These are phyloP conservation scores for Uromys caudimaculatus DNA, from an alignment of 2,797 vertebrate genomes.

Conservation along the genomic window DNA sequence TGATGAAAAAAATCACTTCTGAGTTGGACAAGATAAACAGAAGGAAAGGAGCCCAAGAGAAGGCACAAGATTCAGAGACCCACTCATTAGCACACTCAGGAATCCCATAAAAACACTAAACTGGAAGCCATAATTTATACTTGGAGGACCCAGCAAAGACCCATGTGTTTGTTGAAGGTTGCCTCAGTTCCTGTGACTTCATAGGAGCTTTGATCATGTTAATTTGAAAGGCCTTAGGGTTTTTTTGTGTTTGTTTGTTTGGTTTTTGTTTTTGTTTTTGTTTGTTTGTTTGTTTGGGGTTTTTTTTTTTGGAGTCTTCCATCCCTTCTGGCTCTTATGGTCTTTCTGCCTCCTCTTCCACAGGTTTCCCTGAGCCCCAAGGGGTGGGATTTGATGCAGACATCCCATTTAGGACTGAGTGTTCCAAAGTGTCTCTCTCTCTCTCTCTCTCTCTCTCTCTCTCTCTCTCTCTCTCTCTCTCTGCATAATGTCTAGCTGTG, in stretches of 20 bases:
- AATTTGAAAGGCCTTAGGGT: not conserved
- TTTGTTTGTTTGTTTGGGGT: too few relatives aligned
- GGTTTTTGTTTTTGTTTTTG: not conserved
- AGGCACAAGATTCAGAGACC: not conserved
- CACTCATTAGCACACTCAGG: not conserved
- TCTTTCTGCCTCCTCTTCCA: not conserved
- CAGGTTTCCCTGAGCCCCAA: not conserved
- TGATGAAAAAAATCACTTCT: not conserved
- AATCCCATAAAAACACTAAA: not conserved
- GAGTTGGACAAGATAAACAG: not conserved
- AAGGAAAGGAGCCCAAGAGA: not conserved
- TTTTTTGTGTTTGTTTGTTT: not conserved
- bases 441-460: not conserved
- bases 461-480: not conserved
- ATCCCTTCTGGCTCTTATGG: not conserved
- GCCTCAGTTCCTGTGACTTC: not conserved
- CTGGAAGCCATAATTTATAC: not conserved
- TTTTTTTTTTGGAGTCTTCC: not conserved
- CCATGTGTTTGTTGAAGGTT: not conserved
- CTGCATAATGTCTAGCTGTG: not conserved
- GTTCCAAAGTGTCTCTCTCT: not conserved
- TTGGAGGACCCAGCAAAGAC: not conserved
- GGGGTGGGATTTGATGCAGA: not conserved
- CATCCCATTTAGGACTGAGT: not conserved
- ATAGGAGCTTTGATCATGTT: not conserved